These are phyloP conservation scores for Dryocosmus kuriphilus DNA, from an alignment of 2,888 invertebrate species.

Conservation along the genomic window DNA sequence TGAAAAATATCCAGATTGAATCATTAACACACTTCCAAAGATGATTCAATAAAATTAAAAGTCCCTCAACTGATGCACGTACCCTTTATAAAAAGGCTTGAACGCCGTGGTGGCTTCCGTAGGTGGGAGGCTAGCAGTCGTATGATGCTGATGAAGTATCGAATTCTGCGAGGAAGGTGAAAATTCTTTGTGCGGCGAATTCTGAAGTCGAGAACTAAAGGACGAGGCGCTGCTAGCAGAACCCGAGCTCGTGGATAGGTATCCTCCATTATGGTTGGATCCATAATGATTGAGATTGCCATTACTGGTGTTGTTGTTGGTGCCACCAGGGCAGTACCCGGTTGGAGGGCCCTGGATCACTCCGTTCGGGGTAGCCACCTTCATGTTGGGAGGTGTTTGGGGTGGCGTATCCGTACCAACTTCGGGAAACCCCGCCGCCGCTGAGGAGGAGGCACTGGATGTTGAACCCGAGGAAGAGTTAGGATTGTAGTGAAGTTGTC, in stretches of 20 bases:
- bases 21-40: background rate
- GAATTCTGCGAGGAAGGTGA: constrained; percentile 72
- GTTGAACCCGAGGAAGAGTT: constrained; percentile 73
- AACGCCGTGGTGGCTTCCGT: constrained; percentile 83
- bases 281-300: constrained; percentile 69
- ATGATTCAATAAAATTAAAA: background rate
- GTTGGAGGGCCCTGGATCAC: constrained; percentile 79
- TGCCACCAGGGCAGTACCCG: constrained; percentile 85
- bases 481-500: constrained; percentile 74
- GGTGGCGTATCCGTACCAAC: constrained; percentile 94
- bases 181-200: constrained; percentile 77
- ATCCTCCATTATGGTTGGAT: constrained; percentile 76
- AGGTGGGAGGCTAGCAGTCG: constrained; percentile 73
- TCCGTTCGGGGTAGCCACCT: constrained; percentile 84
- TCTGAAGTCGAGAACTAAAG: constrained; percentile 79
- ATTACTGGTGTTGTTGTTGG: constrained; percentile 69
- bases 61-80: constrained; percentile 67
- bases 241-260: constrained; percentile 79
- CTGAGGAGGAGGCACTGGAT: constrained; percentile 81
- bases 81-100: constrained; percentile 96
- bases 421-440: constrained; percentile 90
- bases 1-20: constrained; percentile 78
- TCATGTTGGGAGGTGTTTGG: constrained; percentile 96
- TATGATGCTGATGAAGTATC: constrained; percentile 74
- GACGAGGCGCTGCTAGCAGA: constrained; percentile 79